Evolutionary conservation across 2,113 vertebrate species (phyloP), one percentile per base, ranked within the genome.

Genomic region (Anser brachyrhynchus): DNA sequence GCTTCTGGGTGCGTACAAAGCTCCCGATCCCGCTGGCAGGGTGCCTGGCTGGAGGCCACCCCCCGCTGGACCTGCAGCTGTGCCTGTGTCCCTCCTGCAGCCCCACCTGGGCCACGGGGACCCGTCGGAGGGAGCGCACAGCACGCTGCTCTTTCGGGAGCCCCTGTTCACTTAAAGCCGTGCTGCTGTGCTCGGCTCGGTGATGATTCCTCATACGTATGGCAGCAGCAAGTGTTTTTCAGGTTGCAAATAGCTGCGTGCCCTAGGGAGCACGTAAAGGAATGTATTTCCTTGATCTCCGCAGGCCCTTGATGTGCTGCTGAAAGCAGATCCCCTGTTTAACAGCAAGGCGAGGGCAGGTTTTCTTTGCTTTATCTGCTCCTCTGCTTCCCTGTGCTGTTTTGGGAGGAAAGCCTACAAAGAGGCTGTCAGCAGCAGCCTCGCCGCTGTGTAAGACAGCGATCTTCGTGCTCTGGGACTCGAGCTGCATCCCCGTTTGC

Each of bases 211-310:
- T 78, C 70, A 65, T 49, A 87, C 71, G 61, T 67, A 70, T 70
- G 46, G 37, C 51, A 84, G 72, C 86, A 96, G 91, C 80, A 75
- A 6, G 70, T 78, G 49, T 71, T 94, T 94, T 82, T 92, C 78
- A 84, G 52, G 57, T 69, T 91, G 87, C 77, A 84, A 76, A 95
- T 87, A 82, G 70, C 70, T 79, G 10, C 3, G 2, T 93, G 87
- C 77, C 84, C 70, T 58, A 49, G 43, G 78, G 95, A 75, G 46
- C 3, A 4, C 20, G 19, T 9, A 46, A 64, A 70, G 73, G 39
- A 73, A 75, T 74, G 4, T 26, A 51, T 89, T 95, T 67, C 84
- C 87, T 89, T 93, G 71, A 76, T 95, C 81, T 72, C 66, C 43
- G 10, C 64, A 9, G 62, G 74, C 31, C 77, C 84, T 81, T 71